Conservation (phyloP, 2,797 vertebrate species). For the Microcaecilia unicolor region DNA sequence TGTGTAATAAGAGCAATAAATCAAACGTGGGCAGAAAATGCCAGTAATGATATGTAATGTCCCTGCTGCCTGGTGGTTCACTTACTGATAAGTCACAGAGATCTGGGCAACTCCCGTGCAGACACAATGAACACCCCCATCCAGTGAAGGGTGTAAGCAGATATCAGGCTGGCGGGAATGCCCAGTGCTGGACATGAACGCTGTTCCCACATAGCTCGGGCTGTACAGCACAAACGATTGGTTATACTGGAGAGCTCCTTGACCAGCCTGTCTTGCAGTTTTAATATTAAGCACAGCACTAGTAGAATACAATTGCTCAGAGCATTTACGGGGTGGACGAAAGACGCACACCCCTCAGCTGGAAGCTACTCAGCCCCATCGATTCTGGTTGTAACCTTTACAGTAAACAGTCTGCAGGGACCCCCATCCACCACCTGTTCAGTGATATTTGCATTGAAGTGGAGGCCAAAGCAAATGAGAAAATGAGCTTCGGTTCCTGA, state of each 20-base stretch:
- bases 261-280: slow-evolving; percentile 12
- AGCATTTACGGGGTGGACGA: slow-evolving; percentile 26
- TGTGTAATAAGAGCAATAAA: neutral
- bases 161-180: slow-evolving; percentile 23
- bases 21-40: neutral
- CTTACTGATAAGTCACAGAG: slow-evolving; percentile 9
- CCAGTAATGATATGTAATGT: slow-evolving; percentile 7
- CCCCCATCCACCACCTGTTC: slow-evolving; percentile 37
- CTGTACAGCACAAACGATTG: slow-evolving; percentile 12
- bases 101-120: slow-evolving; percentile 9
- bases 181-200: slow-evolving; percentile 15
- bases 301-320: slow-evolving; percentile 37
- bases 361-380: slow-evolving; percentile 41
- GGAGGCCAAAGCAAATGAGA: slow-evolving; percentile 33
- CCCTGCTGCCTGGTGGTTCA: slow-evolving; percentile 3
- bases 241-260: slow-evolving; percentile 14
- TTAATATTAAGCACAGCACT: slow-evolving; percentile 23
- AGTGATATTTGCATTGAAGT: slow-evolving; percentile 38
- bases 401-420: slow-evolving; percentile 33
- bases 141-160: slow-evolving; percentile 14
- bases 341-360: slow-evolving; percentile 35
- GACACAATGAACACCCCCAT: slow-evolving; percentile 8
- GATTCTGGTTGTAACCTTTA: slow-evolving; percentile 51
- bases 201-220: slow-evolving; percentile 13
- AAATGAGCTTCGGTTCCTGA: slow-evolving; percentile 29